phyloP scores from a whole-genome alignment of 2,888 invertebrate genomes.

The Achlya flavicornis region DNA sequence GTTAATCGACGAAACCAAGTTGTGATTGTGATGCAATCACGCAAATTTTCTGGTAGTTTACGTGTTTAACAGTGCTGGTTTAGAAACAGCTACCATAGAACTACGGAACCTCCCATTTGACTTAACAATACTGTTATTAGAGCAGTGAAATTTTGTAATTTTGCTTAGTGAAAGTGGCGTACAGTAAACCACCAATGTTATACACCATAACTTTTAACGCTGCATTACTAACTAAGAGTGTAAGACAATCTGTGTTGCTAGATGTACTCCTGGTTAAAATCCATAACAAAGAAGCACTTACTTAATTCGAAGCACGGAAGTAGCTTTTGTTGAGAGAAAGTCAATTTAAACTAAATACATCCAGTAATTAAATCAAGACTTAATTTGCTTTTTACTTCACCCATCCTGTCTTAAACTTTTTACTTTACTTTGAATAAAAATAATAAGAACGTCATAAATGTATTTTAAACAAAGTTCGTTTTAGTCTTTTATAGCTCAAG shows the following conservation, averaged over 20 bases:
- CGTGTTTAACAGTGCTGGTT: neutral
- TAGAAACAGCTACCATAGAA: neutral
- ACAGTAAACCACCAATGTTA: neutral
- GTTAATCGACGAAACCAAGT: neutral
- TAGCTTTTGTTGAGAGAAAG: neutral
- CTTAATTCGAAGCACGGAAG: no score
- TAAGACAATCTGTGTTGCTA: neutral
- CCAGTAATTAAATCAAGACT: neutral
- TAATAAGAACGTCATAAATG: no score
- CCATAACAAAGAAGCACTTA: neutral
- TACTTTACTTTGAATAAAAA: no score
- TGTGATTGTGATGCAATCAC: neutral
- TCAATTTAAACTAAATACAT: neutral
- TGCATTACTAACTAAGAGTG: neutral
- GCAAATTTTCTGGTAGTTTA: neutral
- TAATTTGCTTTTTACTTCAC: no score
- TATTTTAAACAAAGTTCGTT: no score
- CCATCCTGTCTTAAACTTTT: no score
- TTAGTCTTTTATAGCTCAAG: neutral
- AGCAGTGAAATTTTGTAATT: conserved; percentile 11
- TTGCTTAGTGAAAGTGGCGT: conserved; percentile 4
- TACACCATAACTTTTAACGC: conserved; percentile 1
- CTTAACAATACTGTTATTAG: conserved; percentile 5
- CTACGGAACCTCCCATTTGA: neutral
- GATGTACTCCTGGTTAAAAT: neutral